A percentile compares a stretch with the other conserved stretches of the same genome.
Evolutionary conservation across 2,113 vertebrate genomes (phyloP).

Genomic region (Physeter macrocephalus): DNA sequence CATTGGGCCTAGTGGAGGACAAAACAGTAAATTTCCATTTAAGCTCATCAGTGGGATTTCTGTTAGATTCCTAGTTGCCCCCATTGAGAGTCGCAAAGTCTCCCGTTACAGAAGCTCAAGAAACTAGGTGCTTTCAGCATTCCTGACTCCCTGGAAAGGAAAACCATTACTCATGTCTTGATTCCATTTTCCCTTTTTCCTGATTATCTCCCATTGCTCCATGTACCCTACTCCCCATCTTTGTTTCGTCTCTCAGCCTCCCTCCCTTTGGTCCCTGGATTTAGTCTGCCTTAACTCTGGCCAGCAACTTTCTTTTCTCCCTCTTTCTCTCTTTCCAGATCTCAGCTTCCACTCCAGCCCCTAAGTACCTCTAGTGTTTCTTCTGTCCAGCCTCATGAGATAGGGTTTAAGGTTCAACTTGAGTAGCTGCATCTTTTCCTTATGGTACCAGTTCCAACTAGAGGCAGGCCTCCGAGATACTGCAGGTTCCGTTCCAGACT

Average conservation of each 20-base stretch:
- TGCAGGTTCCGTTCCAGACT: neutral
- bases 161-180: conserved; percentile 4
- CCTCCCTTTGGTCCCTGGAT: neutral
- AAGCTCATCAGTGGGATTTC: conserved; percentile 33
- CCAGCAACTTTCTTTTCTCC: neutral
- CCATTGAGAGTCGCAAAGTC: neutral
- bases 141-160: neutral
- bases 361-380: neutral
- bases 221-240: neutral
- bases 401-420: neutral
- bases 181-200: neutral
- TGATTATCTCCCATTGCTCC: neutral
- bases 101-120: conserved; percentile 26
- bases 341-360: neutral
- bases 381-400: neutral
- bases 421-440: neutral
- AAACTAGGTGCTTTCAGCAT: conserved; percentile 17
- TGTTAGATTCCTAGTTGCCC: conserved; percentile 4
- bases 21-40: conserved; percentile 27
- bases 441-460: neutral
- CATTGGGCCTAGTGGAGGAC: conserved; percentile 19
- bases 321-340: neutral
- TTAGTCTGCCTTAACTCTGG: neutral
- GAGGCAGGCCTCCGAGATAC: neutral
- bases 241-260: neutral